These are phyloP conservation scores for Burhinus oedicnemus DNA, from an alignment of 2,113 vertebrate species.

Conservation along the genomic window DNA sequence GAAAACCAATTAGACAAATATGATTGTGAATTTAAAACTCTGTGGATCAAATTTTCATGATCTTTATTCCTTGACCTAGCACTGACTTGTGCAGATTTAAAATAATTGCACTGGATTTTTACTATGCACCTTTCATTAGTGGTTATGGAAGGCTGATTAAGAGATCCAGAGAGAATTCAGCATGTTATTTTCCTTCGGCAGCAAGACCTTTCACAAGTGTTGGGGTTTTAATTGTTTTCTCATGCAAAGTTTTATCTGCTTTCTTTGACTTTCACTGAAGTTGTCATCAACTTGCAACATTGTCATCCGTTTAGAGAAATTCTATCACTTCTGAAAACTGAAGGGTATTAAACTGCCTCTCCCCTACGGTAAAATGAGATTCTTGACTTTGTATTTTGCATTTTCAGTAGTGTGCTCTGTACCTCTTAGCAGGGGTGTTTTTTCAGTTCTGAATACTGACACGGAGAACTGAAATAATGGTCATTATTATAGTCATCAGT, in stretches of 20 bases:
- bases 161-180: background rate
- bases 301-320: background rate
- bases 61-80: background rate
- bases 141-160: background rate
- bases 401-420: constrained; percentile 16
- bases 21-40: background rate
- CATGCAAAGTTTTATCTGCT: background rate
- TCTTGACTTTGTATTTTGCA: background rate
- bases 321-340: background rate
- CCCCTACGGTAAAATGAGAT: background rate
- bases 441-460: constrained; percentile 16
- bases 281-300: background rate
- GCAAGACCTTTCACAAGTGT: background rate
- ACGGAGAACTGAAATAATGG: constrained; percentile 1
- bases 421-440: background rate
- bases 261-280: background rate
- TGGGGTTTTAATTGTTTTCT: background rate
- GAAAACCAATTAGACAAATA: background rate
- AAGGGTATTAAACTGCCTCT: background rate
- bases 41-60: background rate
- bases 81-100: background rate
- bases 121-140: background rate
- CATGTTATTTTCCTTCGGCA: background rate
- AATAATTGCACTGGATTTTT: background rate
- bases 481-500: constrained; percentile 20